Conservation (phyloP, 1,140 invertebrate species). For the Drosophila ercepeae region DNA sequence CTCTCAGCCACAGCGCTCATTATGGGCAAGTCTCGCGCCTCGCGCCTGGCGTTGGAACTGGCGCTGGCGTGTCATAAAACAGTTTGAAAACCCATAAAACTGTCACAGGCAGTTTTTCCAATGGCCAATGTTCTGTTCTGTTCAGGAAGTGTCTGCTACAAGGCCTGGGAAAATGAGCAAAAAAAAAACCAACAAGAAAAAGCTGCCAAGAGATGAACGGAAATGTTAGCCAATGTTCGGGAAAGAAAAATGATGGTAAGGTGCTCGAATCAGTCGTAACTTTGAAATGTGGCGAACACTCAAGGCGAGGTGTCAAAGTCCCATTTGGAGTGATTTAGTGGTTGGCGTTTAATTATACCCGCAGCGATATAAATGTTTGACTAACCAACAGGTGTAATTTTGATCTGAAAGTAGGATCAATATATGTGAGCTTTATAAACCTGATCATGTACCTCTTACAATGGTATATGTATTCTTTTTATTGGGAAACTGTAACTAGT, state of each 20-base stretch:
- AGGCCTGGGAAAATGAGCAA: slow-evolving; percentile 25
- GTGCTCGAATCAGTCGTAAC: slow-evolving; percentile 21
- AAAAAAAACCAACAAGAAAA: slow-evolving; percentile 9
- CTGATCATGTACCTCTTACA: too few species aligned
- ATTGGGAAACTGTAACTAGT: too few species aligned
- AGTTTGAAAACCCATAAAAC: slow-evolving; percentile 82
- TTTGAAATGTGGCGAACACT: slow-evolving; percentile 1
- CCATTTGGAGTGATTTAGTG: slow-evolving; percentile 30
- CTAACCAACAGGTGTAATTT: slow-evolving; percentile 23
- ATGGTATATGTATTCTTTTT: background rate
- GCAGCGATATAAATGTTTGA: slow-evolving; percentile 5
- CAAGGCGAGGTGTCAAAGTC: slow-evolving; percentile 10
- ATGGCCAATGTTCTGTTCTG: slow-evolving; percentile 49
- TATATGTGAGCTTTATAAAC: background rate
- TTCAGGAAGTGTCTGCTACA: slow-evolving; percentile 42
- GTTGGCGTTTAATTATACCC: slow-evolving; percentile 22
- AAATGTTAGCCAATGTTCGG: slow-evolving; percentile 46
- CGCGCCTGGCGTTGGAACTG: slow-evolving; percentile 1
- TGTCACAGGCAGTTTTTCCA: slow-evolving; percentile 66
- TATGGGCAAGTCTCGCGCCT: slow-evolving; percentile 66
- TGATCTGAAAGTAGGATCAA: background rate
- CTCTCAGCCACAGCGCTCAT: slow-evolving; percentile 50
- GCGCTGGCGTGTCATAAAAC: slow-evolving; percentile 71
- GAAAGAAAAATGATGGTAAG: slow-evolving; percentile 25
- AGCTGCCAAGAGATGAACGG: slow-evolving; percentile 20